These are phyloP conservation scores for Leptodirus hochenwartii DNA, from an alignment of 2,888 invertebrate genomes.

Conservation along the genomic window DNA sequence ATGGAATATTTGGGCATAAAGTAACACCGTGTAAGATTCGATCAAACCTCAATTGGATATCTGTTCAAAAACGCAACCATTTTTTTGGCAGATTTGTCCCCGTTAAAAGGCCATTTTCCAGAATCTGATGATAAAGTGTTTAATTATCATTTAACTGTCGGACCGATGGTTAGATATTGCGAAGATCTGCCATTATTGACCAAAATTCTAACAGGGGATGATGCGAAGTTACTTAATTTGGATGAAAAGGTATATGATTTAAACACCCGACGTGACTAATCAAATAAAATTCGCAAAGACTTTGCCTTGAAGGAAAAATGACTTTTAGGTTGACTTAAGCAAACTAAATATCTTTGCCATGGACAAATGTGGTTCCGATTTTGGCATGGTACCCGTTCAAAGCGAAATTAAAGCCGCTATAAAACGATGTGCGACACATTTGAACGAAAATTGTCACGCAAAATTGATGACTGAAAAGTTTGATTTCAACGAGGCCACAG, in stretches of 20 bases:
- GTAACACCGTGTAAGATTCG: slow-evolving; percentile 43
- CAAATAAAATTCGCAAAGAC: slow-evolving; percentile 1
- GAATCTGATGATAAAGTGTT: slow-evolving; percentile 30
- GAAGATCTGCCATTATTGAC: slow-evolving; percentile 53
- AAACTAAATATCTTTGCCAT: slow-evolving; percentile 30
- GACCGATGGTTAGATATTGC: slow-evolving; percentile 64
- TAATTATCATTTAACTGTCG: slow-evolving; percentile 34
- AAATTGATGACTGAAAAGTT: slow-evolving; percentile 2
- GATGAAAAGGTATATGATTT: slow-evolving; percentile 31
- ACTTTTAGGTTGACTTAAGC: slow-evolving; percentile 16
- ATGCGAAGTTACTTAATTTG: slow-evolving; percentile 27
- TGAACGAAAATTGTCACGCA: slow-evolving; percentile 24
- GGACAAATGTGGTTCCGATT: slow-evolving; percentile 37
- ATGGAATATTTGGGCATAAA: slow-evolving; percentile 78
- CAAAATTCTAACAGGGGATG: slow-evolving; percentile 37
- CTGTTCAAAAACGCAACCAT: slow-evolving; percentile 1
- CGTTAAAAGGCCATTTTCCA: slow-evolving; percentile 44
- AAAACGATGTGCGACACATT: slow-evolving; percentile 29
- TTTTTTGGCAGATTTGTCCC: slow-evolving; percentile 29
- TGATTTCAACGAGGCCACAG: no score
- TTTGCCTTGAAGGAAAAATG: slow-evolving; percentile 2
- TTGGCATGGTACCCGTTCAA: slow-evolving; percentile 33
- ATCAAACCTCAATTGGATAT: not conserved
- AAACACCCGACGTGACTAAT: not conserved
- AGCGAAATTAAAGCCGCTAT: slow-evolving; percentile 33